Percentiles rank a stretch among this genome's conserved stretches.
Evolutionary conservation across 2,888 invertebrate genomes (phyloP).

Genomic region (Napeogenes inachia): DNA sequence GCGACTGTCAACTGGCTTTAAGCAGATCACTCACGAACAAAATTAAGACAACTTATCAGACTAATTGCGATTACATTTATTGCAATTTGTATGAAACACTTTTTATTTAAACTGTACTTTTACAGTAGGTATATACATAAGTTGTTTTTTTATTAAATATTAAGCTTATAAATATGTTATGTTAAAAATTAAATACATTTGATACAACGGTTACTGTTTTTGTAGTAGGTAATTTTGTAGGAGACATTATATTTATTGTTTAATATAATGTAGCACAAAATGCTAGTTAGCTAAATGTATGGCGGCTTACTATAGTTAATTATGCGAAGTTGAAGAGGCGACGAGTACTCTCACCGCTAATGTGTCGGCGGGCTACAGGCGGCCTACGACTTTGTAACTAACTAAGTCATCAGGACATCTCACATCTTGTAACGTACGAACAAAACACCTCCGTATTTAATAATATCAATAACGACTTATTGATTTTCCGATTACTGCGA

Average conservation of each 20-base stretch:
- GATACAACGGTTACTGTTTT: too few relatives aligned
- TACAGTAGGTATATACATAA: too few relatives aligned
- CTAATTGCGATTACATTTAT: neutral
- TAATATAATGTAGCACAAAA: neutral
- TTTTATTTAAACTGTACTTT: too few relatives aligned
- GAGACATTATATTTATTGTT: too few relatives aligned
- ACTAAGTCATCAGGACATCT: conserved; percentile 30
- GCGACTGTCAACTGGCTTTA: conserved; percentile 49
- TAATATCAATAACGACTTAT: neutral
- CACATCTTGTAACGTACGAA: conserved; percentile 10
- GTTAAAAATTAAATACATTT: too few relatives aligned
- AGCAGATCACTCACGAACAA: conserved; percentile 31
- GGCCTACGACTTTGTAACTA: conserved; percentile 26
- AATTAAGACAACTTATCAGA: conserved; percentile 17
- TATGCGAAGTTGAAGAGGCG: conserved; percentile 3
- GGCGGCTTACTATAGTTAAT: neutral
- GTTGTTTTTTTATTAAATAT: too few relatives aligned
- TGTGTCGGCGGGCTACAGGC: conserved; percentile 18
- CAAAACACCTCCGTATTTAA: neutral
- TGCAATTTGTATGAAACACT: too few relatives aligned
- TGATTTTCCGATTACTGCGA: conserved; percentile 11
- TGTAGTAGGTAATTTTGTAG: too few relatives aligned
- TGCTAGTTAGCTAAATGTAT: neutral
- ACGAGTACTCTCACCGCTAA: neutral
- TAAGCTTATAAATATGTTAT: too few relatives aligned